Percentiles rank a stretch among this genome's conserved stretches.
These are phyloP conservation scores for Dendronephthya gigantea DNA, from an alignment of 64 coral and sea anemone species.

Conservation along the genomic window DNA sequence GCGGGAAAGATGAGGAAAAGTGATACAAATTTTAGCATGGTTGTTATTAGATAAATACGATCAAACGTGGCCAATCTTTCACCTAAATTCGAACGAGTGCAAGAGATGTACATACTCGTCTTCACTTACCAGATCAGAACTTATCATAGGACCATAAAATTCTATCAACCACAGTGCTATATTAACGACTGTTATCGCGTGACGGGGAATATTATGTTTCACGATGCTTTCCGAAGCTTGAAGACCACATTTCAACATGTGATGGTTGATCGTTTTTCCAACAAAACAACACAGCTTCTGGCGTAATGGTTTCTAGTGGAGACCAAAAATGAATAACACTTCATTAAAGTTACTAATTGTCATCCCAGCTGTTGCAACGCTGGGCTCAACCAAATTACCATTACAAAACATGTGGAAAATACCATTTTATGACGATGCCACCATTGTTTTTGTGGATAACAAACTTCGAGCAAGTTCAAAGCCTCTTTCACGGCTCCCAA, in stretches of 20 bases:
- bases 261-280: neutral
- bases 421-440: neutral
- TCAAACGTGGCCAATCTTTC: too few species aligned
- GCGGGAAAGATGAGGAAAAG: neutral
- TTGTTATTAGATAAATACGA: neutral
- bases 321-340: neutral
- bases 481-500: neutral
- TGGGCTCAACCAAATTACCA: neutral
- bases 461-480: neutral
- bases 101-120: neutral
- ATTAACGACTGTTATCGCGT: slow-evolving; percentile 57
- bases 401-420: neutral
- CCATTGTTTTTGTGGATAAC: neutral
- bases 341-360: too few species aligned
- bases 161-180: slow-evolving; percentile 45
- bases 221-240: neutral
- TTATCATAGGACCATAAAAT: slow-evolving; percentile 48
- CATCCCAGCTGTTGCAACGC: too few species aligned
- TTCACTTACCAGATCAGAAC: slow-evolving; percentile 55
- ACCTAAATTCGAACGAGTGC: too few species aligned
- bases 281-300: neutral
- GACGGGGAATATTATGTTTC: slow-evolving; percentile 8
- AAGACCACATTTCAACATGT: neutral
- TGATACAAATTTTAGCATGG: neutral
- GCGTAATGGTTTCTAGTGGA: neutral